Conservation (phyloP, 2,888 invertebrate genomes). For the Eupithecia inturbata region DNA sequence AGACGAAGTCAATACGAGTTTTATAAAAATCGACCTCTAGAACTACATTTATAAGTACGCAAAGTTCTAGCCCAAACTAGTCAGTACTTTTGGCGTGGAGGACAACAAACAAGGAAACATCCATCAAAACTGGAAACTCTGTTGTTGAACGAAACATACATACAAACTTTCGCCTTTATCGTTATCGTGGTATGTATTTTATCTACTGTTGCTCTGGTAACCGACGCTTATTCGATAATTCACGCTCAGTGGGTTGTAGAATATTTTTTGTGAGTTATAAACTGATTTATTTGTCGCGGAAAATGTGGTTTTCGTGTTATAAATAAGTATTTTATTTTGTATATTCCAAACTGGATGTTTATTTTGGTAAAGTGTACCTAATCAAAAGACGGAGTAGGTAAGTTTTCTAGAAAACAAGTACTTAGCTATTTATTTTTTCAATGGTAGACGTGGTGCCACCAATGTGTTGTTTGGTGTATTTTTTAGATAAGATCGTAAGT, state of each 20-base stretch:
- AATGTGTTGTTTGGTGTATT: not conserved
- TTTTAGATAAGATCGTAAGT: not conserved
- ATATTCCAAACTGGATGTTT: not conserved
- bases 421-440: too few species aligned
- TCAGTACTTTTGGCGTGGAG: too few species aligned
- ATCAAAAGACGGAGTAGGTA: not conserved
- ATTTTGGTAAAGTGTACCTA: not conserved
- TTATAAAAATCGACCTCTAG: not conserved
- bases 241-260: conserved; percentile 6
- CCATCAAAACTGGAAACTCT: not conserved
- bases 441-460: too few species aligned
- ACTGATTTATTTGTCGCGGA: not conserved
- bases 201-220: conserved; percentile 9
- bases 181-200: not conserved
- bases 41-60: not conserved
- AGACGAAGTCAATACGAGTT: not conserved
- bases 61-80: too few species aligned
- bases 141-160: conserved; percentile 31
- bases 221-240: conserved; percentile 12
- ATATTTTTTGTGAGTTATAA: conserved; percentile 1
- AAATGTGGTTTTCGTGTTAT: not conserved
- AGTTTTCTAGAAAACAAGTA: not conserved
- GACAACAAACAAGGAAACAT: too few species aligned
- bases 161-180: conserved; percentile 24
- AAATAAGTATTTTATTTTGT: not conserved